Evolutionary conservation across 2,888 invertebrate species (phyloP).

Genomic region (Patella caerulea): DNA sequence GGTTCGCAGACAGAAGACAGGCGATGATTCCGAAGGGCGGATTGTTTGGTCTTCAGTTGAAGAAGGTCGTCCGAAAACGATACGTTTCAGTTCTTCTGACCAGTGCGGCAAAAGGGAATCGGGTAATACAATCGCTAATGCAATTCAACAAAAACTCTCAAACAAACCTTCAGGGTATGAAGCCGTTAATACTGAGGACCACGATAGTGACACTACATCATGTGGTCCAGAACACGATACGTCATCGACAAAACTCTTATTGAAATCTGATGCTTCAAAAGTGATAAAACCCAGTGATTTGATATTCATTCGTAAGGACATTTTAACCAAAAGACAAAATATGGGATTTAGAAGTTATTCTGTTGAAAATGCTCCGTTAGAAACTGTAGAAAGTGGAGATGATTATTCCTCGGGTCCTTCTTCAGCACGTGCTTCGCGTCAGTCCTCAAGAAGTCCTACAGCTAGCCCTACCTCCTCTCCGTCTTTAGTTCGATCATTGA

Average conservation of each 20-base stretch:
- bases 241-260: background rate
- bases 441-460: background rate
- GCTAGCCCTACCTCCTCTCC: background rate
- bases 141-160: conserved; percentile 6
- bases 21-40: conserved; percentile 7
- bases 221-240: background rate
- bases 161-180: conserved; percentile 15
- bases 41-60: conserved; percentile 6
- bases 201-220: background rate
- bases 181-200: conserved; percentile 21
- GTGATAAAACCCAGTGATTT: conserved; percentile 4
- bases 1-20: conserved; percentile 25
- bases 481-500: conserved; percentile 4
- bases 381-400: conserved; percentile 2
- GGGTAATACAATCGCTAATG: background rate
- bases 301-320: conserved; percentile 2
- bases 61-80: background rate
- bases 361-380: background rate
- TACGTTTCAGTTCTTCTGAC: background rate
- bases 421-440: background rate
- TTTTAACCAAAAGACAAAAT: conserved; percentile 5
- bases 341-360: conserved; percentile 9
- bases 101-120: background rate
- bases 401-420: background rate
- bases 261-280: background rate